A percentile compares a stretch with the other conserved stretches of the same genome.
Evolutionary conservation across 2,888 invertebrate genomes (phyloP).

Genomic region (Arge pagana): DNA sequence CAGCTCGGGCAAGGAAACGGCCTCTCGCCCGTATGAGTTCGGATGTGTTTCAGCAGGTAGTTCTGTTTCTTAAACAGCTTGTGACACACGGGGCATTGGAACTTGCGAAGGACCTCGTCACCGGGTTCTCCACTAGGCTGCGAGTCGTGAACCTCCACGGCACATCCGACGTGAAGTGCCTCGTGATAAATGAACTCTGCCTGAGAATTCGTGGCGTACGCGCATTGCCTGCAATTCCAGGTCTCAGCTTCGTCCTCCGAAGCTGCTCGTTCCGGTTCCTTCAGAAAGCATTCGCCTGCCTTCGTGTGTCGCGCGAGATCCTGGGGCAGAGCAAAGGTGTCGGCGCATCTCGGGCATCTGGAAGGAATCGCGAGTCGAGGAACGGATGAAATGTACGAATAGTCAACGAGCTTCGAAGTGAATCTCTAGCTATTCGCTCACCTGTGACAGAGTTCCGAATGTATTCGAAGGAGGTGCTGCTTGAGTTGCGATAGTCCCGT

Average conservation of each 20-base stretch:
- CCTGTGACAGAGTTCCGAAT: slow-evolving; percentile 69
- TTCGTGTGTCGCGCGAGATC: slow-evolving; percentile 76
- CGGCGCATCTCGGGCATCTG: slow-evolving; percentile 75
- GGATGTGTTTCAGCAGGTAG: slow-evolving; percentile 68
- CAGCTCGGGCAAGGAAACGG: slow-evolving; percentile 71
- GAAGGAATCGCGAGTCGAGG: neutral
- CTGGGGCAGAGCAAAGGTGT: slow-evolving; percentile 71
- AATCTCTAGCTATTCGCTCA: slow-evolving; percentile 48
- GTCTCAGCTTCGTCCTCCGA: slow-evolving; percentile 48
- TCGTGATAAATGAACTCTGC: slow-evolving; percentile 77
- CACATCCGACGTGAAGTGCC: slow-evolving; percentile 65
- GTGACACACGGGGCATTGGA: slow-evolving; percentile 71
- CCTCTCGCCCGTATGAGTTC: slow-evolving; percentile 75
- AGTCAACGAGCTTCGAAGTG: neutral
- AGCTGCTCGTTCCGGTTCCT: no score
- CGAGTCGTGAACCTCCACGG: slow-evolving; percentile 49
- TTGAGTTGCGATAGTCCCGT: slow-evolving; percentile 65
- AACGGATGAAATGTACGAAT: neutral
- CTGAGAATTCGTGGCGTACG: slow-evolving; percentile 67
- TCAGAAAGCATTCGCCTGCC: slow-evolving; percentile 52
- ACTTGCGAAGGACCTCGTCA: slow-evolving; percentile 57
- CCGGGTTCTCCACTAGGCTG: slow-evolving; percentile 46
- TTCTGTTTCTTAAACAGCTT: slow-evolving; percentile 70
- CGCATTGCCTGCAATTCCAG: slow-evolving; percentile 67
- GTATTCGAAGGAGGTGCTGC: slow-evolving; percentile 65